Evolutionary conservation across 2,113 vertebrate genomes (phyloP).

Genomic region (Sphaerodactylus townsendi): DNA sequence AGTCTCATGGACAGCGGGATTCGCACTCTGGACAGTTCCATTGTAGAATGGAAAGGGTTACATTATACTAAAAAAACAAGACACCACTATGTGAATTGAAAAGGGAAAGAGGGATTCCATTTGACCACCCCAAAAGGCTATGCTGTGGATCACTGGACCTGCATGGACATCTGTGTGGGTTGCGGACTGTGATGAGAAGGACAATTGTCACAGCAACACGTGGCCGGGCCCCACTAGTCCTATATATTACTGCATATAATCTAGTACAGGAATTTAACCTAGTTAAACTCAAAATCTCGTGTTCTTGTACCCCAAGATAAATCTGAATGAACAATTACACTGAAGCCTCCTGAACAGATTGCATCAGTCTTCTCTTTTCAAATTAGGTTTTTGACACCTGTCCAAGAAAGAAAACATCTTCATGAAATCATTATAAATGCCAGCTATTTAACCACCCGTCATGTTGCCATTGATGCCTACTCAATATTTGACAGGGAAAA

Average conservation of each 20-base stretch:
- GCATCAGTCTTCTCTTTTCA: slow-evolving; percentile 69
- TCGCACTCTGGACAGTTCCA: no score
- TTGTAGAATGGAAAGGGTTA: no score
- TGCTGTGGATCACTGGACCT: no score
- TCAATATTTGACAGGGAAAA: slow-evolving; percentile 74
- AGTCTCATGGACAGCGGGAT: no score
- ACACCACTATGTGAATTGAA: no score
- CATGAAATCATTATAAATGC: slow-evolving; percentile 71
- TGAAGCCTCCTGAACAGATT: slow-evolving; percentile 63
- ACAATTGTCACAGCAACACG: no score
- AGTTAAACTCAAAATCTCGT: slow-evolving; percentile 6
- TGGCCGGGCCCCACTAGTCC: no score
- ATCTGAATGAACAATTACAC: slow-evolving; percentile 45
- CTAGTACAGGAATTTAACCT: not conserved
- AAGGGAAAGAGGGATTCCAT: no score
- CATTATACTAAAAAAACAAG: no score
- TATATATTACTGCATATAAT: slow-evolving; percentile 10
- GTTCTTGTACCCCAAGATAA: slow-evolving; percentile 16
- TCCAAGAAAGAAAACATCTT: slow-evolving; percentile 68
- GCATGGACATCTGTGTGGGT: no score
- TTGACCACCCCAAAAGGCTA: no score
- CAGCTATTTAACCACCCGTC: slow-evolving; percentile 71
- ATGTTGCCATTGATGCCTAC: slow-evolving; percentile 67
- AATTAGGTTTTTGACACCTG: slow-evolving; percentile 68
- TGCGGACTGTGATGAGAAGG: no score